Conservation (phyloP, 1,140 invertebrate genomes). For the Bombyx mori region ASM3026992v2 NC_085129.1:9259001-9259500, state of each 20-base stretch:
- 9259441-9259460: too few species aligned
- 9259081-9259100: too few species aligned
- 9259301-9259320: conserved; percentile 20
- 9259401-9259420: too few species aligned
- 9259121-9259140: conserved; percentile 6
- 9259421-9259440: too few species aligned
- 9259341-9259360: conserved; percentile 1
- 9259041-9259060: too few species aligned
- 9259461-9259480: too few species aligned
- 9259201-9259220: conserved; percentile 30
- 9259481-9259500: too few species aligned
- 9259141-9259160: conserved; percentile 24
- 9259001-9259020: too few species aligned
- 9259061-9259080: too few species aligned
- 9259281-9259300: conserved; percentile 19
- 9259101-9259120: not conserved
- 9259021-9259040: too few species aligned
- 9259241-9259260: conserved; percentile 29
- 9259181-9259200: conserved; percentile 23
- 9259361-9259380: not conserved
- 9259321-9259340: conserved; percentile 6
- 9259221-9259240: conserved; percentile 31
- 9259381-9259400: too few species aligned
- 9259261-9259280: conserved; percentile 33
- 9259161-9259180: conserved; percentile 30